These are phyloP conservation scores for Coilia nasus DNA, from an alignment of 2,797 vertebrate species.

Conservation along the genomic window DNA sequence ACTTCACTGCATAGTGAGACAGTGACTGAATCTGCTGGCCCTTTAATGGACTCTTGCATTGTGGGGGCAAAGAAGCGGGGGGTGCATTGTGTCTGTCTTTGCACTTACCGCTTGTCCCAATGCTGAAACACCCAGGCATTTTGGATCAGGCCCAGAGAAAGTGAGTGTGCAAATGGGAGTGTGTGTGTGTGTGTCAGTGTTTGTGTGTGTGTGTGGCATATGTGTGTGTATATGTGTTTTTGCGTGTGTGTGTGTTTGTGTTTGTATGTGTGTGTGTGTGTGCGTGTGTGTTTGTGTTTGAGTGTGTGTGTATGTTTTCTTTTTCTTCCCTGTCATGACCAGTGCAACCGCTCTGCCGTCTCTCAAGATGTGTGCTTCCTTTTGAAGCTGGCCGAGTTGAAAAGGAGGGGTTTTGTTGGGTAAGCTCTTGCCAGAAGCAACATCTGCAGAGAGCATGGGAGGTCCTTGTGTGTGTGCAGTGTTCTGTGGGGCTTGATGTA, in stretches of 20 bases:
- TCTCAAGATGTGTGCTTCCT: slow-evolving; percentile 54
- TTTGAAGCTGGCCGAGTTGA: slow-evolving; percentile 58
- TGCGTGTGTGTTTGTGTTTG: neutral
- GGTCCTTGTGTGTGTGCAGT: slow-evolving; percentile 59
- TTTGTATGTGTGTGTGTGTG: neutral
- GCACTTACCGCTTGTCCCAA: slow-evolving; percentile 26
- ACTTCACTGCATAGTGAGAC: slow-evolving; percentile 6
- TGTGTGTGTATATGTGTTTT: slow-evolving; percentile 33
- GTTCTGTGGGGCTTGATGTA: slow-evolving; percentile 56
- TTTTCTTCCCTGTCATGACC: slow-evolving; percentile 35
- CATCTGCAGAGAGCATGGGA: slow-evolving; percentile 72
- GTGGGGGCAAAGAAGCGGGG: slow-evolving; percentile 41
- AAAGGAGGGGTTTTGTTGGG: slow-evolving; percentile 58
- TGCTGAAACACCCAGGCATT: slow-evolving; percentile 55
- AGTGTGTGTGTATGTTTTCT: neutral
- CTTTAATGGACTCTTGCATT: slow-evolving; percentile 42
- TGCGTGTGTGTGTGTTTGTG: neutral
- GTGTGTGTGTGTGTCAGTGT: slow-evolving; percentile 31
- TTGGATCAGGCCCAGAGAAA: slow-evolving; percentile 45
- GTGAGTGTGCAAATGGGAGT: neutral
- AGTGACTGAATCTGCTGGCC: slow-evolving; percentile 15
- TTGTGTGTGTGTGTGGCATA: neutral
- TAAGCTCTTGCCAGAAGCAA: slow-evolving; percentile 69
- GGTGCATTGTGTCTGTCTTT: slow-evolving; percentile 36
- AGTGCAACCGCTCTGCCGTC: slow-evolving; percentile 52